These are phyloP conservation scores for Thalassophryne amazonica DNA, from an alignment of 2,797 vertebrate species.

Conservation along the genomic window DNA sequence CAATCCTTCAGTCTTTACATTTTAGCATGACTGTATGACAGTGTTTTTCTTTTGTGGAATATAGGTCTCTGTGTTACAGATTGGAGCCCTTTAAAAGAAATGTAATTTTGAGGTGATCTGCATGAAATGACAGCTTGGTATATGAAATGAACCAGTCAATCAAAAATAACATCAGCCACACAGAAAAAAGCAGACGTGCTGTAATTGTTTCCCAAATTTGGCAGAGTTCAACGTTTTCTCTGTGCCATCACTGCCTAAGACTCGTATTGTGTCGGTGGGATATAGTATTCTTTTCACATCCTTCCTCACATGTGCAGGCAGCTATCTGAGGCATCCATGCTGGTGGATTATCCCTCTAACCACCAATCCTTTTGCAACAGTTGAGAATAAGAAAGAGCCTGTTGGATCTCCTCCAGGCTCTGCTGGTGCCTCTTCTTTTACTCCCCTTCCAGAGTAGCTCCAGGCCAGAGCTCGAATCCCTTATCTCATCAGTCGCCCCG, in stretches of 20 bases:
- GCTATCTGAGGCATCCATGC: slow-evolving; percentile 74
- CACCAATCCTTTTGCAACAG: slow-evolving; percentile 77
- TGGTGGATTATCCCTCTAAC: slow-evolving; percentile 73
- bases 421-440: slow-evolving; percentile 50
- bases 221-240: slow-evolving; percentile 37
- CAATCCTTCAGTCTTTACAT: slow-evolving; percentile 8
- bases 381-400: slow-evolving; percentile 74
- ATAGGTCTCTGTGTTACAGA: neutral
- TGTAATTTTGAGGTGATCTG: slow-evolving; percentile 21
- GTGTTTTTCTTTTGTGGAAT: neutral
- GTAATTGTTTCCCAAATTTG: slow-evolving; percentile 62
- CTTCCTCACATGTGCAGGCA: slow-evolving; percentile 60
- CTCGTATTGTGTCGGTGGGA: slow-evolving; percentile 53
- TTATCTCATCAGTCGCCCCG: slow-evolving; percentile 42
- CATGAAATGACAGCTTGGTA: slow-evolving; percentile 23
- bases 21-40: neutral
- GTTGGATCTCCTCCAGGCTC: slow-evolving; percentile 69
- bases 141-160: slow-evolving; percentile 23
- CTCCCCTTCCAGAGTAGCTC: slow-evolving; percentile 48
- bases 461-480: slow-evolving; percentile 42
- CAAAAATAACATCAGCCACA: slow-evolving; percentile 46
- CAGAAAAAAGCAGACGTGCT: slow-evolving; percentile 23
- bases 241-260: slow-evolving; percentile 42
- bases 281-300: slow-evolving; percentile 46
- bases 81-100: slow-evolving; percentile 1